Evolutionary conservation across 2,113 vertebrate species (phyloP), one percentile per base, ranked within the genome.

Genomic region (Poeciliopsis turrubarensis): DNA sequence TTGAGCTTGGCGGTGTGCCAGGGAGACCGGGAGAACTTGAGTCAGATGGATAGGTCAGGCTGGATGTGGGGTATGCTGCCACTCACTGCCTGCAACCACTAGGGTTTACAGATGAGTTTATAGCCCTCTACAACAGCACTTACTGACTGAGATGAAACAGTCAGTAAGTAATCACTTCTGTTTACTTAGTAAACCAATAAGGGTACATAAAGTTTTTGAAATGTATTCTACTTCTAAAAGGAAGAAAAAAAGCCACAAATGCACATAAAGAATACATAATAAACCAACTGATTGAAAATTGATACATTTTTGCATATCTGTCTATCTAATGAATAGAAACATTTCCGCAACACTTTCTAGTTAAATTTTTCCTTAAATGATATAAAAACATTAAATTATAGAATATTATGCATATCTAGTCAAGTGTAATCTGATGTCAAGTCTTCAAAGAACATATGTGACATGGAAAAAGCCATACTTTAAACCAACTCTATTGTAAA

Each of bases 11-110:
- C 83, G 15, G 73, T 47, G 72, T 0, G 62, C 86, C 85, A 84
- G 54, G 31, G 71, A 80, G 80, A 81, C 66, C 11, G 5, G 60
- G 72, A 71, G 76, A 86, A 90, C 84, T 72, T 74, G 75, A 87
- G 86, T 87, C 72, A 81, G 84, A 80, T 73, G 75, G 72, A 77
- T 65, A 78, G 86, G 89, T 88, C 85, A 85, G 64, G 68, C 90
- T 70, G 73, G 72, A 74, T 76, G 81, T 84, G 84, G 80, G 82
- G 71, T 76, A 39, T 29, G 65, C 61, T 80, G 70, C 78, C 81
- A 66, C 75, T 77, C 60, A 64, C 26, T 14, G 44, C 66, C 70
- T 72, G 68, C 64, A 64, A 79, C 73, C 61, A 27, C 65, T 41
- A 10, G 70, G 44, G 68, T 73, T 86, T 82, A 76, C 76, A 79